Evolutionary conservation across 1,140 invertebrate genomes (phyloP).

Genomic region (Helicoverpa armigera): DNA sequence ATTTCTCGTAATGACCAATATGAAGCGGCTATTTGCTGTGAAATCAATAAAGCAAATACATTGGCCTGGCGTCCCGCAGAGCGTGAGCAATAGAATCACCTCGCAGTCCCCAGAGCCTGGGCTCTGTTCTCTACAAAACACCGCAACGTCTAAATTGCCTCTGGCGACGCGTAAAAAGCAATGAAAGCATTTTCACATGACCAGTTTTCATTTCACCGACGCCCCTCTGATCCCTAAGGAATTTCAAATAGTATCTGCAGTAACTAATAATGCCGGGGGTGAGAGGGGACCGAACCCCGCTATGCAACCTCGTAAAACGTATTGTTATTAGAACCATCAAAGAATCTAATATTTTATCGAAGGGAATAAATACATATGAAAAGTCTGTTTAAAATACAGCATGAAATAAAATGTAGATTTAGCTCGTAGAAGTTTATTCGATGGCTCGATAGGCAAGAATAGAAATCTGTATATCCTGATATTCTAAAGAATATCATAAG

Average conservation of each 20-base stretch:
- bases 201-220: conserved; percentile 79
- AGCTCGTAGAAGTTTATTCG: neutral
- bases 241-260: conserved; percentile 81
- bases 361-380: conserved; percentile 39
- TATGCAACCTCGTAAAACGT: conserved; percentile 56
- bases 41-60: conserved; percentile 66
- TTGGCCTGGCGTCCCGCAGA: conserved; percentile 59
- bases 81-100: conserved; percentile 61
- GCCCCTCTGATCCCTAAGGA: conserved; percentile 79
- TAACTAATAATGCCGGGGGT: conserved; percentile 74
- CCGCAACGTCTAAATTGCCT: conserved; percentile 81
- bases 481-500: neutral
- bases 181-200: conserved; percentile 83
- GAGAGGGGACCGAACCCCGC: conserved; percentile 51
- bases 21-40: conserved; percentile 58
- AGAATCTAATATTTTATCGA: conserved; percentile 52
- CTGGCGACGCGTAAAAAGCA: conserved; percentile 80
- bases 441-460: neutral
- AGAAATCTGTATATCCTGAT: neutral
- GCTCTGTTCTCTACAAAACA: conserved; percentile 66
- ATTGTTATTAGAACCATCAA: conserved; percentile 55
- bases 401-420: conserved; percentile 17
- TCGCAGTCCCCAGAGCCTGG: conserved; percentile 51
- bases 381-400: conserved; percentile 11
- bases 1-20: conserved; percentile 29